Percentiles rank a stretch among this genome's conserved stretches.
phyloP scores from a whole-genome alignment of 2,797 vertebrate genomes.

The Rhynchotus rufescens region DNA sequence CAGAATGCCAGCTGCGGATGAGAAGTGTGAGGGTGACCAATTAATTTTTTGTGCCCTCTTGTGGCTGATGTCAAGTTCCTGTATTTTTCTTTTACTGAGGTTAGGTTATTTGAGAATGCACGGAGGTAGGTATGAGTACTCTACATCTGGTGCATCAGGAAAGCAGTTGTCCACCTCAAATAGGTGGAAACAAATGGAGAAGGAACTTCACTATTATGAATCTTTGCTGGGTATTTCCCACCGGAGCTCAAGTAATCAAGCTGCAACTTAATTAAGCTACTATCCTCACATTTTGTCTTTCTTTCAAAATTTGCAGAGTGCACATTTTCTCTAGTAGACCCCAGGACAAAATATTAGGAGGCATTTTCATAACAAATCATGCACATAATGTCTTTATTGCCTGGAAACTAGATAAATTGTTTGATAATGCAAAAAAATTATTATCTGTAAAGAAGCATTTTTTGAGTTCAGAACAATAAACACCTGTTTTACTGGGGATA shows the following conservation, averaged over 20 bases:
- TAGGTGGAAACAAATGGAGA: background rate
- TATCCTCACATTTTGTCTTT: background rate
- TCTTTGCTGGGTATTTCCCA: background rate
- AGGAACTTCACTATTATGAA: background rate
- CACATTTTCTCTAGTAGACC: background rate
- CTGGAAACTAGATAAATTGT: background rate
- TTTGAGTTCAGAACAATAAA: background rate
- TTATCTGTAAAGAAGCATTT: background rate
- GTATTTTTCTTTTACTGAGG: background rate
- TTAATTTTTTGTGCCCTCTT: slow-evolving; percentile 31
- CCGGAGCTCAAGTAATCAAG: background rate
- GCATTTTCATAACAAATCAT: background rate
- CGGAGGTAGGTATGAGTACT: background rate
- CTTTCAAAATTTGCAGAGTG: background rate
- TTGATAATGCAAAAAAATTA: background rate
- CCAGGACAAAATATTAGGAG: background rate
- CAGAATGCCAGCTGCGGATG: slow-evolving; percentile 51
- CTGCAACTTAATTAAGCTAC: slow-evolving; percentile 19
- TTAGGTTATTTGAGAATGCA: background rate
- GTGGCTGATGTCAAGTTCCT: slow-evolving; percentile 18
- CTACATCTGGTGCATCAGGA: background rate
- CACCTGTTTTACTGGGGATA: background rate
- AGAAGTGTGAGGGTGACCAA: slow-evolving; percentile 28
- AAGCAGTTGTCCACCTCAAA: background rate
- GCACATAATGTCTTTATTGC: background rate